Evolutionary conservation across 2,888 invertebrate species (phyloP).

Genomic region (Steinernema carpocapsae): DNA sequence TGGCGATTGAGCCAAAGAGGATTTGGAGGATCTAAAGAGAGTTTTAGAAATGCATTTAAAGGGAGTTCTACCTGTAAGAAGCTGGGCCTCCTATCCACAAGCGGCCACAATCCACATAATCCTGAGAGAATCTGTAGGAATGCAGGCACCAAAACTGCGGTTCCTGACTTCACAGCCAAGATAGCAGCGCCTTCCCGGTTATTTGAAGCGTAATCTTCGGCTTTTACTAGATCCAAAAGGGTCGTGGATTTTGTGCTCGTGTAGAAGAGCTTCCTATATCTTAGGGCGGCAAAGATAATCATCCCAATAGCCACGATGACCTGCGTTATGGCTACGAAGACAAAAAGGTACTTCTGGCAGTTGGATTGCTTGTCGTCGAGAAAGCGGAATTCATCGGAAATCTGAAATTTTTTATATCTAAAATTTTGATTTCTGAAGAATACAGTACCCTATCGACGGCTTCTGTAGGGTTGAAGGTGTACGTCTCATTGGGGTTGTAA

Average conservation of each 20-base stretch:
- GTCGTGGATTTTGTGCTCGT: conserved; percentile 8
- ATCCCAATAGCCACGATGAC: conserved; percentile 38
- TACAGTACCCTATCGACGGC: conserved; percentile 14
- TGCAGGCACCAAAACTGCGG: conserved; percentile 41
- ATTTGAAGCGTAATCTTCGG: conserved; percentile 46
- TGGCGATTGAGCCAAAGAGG: conserved; percentile 42
- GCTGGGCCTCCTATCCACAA: conserved; percentile 41
- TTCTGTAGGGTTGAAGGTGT: neutral
- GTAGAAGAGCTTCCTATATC: conserved; percentile 38
- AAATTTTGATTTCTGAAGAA: no score
- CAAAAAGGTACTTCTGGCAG: conserved; percentile 38
- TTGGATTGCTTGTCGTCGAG: conserved; percentile 42
- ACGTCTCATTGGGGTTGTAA: neutral
- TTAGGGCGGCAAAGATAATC: conserved; percentile 42
- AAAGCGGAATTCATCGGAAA: conserved; percentile 44
- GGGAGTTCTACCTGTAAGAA: conserved; percentile 25
- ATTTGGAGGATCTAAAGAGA: conserved; percentile 45
- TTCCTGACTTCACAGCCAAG: conserved; percentile 48
- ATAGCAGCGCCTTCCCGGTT: conserved; percentile 49
- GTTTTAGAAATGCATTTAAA: neutral
- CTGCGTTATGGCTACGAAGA: conserved; percentile 40
- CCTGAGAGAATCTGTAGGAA: conserved; percentile 46
- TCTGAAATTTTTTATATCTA: conserved; percentile 34
- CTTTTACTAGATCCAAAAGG: conserved; percentile 48
- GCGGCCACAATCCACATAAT: conserved; percentile 41